A percentile compares a stretch with the other conserved stretches of the same genome.
These are phyloP conservation scores for Aphidoletes aphidimyza DNA, from an alignment of 2,888 invertebrate species.

Conservation along the genomic window DNA sequence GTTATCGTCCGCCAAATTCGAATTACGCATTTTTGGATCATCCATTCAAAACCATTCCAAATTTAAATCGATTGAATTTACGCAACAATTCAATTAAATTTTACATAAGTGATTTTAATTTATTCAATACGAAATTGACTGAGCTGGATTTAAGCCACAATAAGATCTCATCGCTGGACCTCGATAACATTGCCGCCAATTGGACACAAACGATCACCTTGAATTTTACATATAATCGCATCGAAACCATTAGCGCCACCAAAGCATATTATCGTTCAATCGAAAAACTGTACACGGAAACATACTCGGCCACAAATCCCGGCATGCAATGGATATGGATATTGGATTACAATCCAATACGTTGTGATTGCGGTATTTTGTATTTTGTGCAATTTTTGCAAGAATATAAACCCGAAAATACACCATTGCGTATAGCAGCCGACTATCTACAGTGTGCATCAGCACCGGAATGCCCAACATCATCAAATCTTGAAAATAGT, in stretches of 20 bases:
- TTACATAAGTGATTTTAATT: slow-evolving; percentile 74
- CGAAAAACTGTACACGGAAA: slow-evolving; percentile 54
- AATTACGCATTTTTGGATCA: too few relatives aligned
- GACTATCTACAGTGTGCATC: slow-evolving; percentile 67
- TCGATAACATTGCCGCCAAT: slow-evolving; percentile 64
- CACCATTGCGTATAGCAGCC: slow-evolving; percentile 63
- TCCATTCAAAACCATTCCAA: slow-evolving; percentile 70
- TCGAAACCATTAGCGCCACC: slow-evolving; percentile 63
- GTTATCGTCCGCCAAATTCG: slow-evolving; percentile 59
- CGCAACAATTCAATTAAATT: slow-evolving; percentile 73
- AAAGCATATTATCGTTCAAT: neutral
- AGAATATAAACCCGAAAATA: slow-evolving; percentile 61
- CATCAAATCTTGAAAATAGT: slow-evolving; percentile 60
- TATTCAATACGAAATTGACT: slow-evolving; percentile 69
- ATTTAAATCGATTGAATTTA: slow-evolving; percentile 71
- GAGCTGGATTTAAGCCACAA: slow-evolving; percentile 76
- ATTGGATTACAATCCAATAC: slow-evolving; percentile 71
- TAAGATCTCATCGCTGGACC: slow-evolving; percentile 68
- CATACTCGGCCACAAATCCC: slow-evolving; percentile 57
- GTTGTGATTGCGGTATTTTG: slow-evolving; percentile 72
- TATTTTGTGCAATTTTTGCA: slow-evolving; percentile 70
- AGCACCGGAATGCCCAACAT: too few relatives aligned
- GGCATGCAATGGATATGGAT: slow-evolving; percentile 64
- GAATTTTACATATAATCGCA: slow-evolving; percentile 70
- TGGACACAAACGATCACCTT: slow-evolving; percentile 64